These are phyloP conservation scores for Melanostigma gelatinosum DNA, from an alignment of 2,113 vertebrate species.

Conservation along the genomic window DNA sequence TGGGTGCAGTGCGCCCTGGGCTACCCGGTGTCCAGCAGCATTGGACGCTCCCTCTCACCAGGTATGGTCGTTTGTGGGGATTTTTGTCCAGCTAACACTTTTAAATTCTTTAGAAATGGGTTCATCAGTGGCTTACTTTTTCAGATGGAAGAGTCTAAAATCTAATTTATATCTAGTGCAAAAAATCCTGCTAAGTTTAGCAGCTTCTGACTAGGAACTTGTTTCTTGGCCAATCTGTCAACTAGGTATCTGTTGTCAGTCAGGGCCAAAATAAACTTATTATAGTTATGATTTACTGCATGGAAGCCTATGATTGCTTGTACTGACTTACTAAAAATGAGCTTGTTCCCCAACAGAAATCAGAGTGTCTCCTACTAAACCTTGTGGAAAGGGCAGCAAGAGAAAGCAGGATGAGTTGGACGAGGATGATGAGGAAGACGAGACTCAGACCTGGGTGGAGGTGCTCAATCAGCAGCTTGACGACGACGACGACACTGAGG, in stretches of 20 bases:
- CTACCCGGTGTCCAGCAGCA: conserved; percentile 72
- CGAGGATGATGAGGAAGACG: conserved; percentile 78
- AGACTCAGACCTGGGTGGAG: conserved; percentile 82
- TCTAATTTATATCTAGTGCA: no score
- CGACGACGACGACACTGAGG: conserved; percentile 75
- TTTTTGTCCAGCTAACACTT: background rate
- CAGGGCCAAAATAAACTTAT: background rate
- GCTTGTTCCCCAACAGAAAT: conserved; percentile 74
- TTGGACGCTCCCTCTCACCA: conserved; percentile 74
- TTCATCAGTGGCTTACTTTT: no score
- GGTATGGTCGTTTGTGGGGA: conserved; percentile 64
- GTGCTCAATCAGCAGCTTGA: conserved; percentile 75
- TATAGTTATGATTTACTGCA: no score
- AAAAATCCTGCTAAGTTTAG: background rate
- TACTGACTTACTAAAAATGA: background rate
- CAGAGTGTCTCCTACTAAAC: conserved; percentile 72
- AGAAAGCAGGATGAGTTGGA: conserved; percentile 86
- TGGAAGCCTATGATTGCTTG: background rate
- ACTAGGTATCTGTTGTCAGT: background rate
- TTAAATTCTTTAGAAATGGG: background rate
- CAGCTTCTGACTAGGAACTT: background rate
- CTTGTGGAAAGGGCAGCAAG: conserved; percentile 83
- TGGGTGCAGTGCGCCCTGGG: conserved; percentile 77
- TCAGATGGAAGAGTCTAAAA: no score
- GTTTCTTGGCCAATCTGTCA: background rate